These are phyloP conservation scores for Drosophila birchii DNA, from an alignment of 2,888 invertebrate genomes.

Conservation along the genomic window DNA sequence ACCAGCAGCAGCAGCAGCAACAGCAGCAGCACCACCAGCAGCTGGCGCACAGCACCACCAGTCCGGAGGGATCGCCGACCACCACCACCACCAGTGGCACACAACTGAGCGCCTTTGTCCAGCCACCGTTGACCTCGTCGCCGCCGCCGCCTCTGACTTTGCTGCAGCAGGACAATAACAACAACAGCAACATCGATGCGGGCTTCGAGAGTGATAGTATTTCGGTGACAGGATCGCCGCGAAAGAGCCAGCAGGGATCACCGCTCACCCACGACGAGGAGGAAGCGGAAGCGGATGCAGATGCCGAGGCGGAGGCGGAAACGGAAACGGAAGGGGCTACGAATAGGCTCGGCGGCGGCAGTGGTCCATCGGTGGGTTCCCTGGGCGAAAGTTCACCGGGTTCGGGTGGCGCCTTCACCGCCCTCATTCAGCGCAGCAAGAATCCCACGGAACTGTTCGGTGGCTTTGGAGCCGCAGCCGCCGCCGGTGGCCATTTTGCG, in stretches of 20 bases:
- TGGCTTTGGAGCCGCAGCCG: slow-evolving; percentile 83
- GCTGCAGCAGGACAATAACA: slow-evolving; percentile 77
- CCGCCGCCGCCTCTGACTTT: slow-evolving; percentile 84
- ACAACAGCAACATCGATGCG: slow-evolving; percentile 83
- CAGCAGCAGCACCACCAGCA: slow-evolving; percentile 67
- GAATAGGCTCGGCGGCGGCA: background rate
- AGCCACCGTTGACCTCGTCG: slow-evolving; percentile 68
- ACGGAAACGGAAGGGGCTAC: slow-evolving; percentile 16
- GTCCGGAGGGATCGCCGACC: slow-evolving; percentile 88
- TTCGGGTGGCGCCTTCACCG: slow-evolving; percentile 83
- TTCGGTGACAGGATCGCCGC: slow-evolving; percentile 85
- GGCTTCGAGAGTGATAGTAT: slow-evolving; percentile 85
- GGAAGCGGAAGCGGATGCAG: slow-evolving; percentile 60
- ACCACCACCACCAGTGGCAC: slow-evolving; percentile 71
- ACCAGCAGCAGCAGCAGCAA: slow-evolving; percentile 46
- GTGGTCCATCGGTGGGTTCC: background rate
- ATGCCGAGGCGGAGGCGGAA: slow-evolving; percentile 52
- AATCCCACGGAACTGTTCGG: slow-evolving; percentile 82
- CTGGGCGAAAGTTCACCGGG: slow-evolving; percentile 58
- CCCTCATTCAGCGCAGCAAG: slow-evolving; percentile 85
- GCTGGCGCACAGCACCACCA: slow-evolving; percentile 88
- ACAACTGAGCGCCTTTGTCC: slow-evolving; percentile 63
- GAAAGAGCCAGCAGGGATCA: slow-evolving; percentile 85
- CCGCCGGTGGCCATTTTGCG: slow-evolving; percentile 85
- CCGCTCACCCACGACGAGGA: slow-evolving; percentile 83